Conservation (phyloP, 2,888 invertebrate species). For the Cephus pulcher region DNA sequence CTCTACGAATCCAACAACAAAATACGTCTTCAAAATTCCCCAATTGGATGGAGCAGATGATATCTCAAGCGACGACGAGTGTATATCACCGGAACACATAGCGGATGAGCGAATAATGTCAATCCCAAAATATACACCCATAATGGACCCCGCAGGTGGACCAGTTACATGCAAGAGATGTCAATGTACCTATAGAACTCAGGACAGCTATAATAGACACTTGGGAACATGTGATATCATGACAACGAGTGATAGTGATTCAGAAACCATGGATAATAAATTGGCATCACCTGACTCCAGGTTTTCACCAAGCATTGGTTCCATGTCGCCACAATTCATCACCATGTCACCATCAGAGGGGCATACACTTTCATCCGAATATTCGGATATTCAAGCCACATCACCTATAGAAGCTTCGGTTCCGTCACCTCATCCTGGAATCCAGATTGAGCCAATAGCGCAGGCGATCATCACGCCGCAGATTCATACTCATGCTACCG, state of each 20-base stretch:
- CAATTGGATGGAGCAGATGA: slow-evolving; percentile 80
- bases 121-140: slow-evolving; percentile 41
- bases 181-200: slow-evolving; percentile 86
- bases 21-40: slow-evolving; percentile 64
- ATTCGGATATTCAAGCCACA: slow-evolving; percentile 56
- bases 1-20: background rate
- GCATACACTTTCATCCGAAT: slow-evolving; percentile 54
- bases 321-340: slow-evolving; percentile 55
- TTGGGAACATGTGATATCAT: slow-evolving; percentile 82
- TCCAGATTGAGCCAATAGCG: slow-evolving; percentile 60
- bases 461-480: slow-evolving; percentile 60
- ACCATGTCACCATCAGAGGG: slow-evolving; percentile 60
- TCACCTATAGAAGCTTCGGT: slow-evolving; percentile 60
- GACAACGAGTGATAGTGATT: slow-evolving; percentile 85
- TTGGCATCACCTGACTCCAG: slow-evolving; percentile 54
- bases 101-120: slow-evolving; percentile 27
- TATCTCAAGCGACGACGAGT: slow-evolving; percentile 68
- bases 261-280: slow-evolving; percentile 70
- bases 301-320: slow-evolving; percentile 50
- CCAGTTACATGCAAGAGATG: slow-evolving; percentile 90
- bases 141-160: slow-evolving; percentile 72
- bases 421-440: slow-evolving; percentile 56
- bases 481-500: slow-evolving; percentile 59
- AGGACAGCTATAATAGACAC: slow-evolving; percentile 84
- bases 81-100: slow-evolving; percentile 37